Conservation (phyloP, 2,888 invertebrate genomes). For the Gymnosoma rotundatum region DNA sequence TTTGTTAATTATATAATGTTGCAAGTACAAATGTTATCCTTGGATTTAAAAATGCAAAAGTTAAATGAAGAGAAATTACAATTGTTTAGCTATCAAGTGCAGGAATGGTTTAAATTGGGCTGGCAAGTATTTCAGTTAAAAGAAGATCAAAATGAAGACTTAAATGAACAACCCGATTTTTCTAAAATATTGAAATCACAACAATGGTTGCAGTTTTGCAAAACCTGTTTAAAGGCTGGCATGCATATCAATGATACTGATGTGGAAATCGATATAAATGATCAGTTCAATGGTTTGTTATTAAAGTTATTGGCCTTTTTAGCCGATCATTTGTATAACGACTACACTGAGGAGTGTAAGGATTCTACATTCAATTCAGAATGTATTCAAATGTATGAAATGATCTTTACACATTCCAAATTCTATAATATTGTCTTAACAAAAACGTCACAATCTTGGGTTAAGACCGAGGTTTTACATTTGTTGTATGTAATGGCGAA, state of each 20-base stretch:
- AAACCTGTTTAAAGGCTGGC: conserved; percentile 86
- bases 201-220: conserved; percentile 85
- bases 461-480: conserved; percentile 86
- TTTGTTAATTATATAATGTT: conserved; percentile 84
- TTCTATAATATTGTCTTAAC: conserved; percentile 87
- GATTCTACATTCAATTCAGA: conserved; percentile 79
- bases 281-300: conserved; percentile 82
- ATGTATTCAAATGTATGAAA: conserved; percentile 85
- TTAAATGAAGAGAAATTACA: conserved; percentile 83
- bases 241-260: conserved; percentile 82
- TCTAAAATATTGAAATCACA: conserved; percentile 80
- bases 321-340: conserved; percentile 84
- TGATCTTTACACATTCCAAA: conserved; percentile 90
- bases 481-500: conserved; percentile 86
- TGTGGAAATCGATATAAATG: conserved; percentile 73
- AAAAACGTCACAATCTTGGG: conserved; percentile 81
- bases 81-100: conserved; percentile 80
- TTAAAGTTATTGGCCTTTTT: conserved; percentile 84
- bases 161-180: conserved; percentile 70
- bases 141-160: background rate
- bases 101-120: conserved; percentile 76
- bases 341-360: conserved; percentile 76
- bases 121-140: background rate
- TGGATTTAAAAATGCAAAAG: conserved; percentile 81
- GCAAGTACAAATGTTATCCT: conserved; percentile 82